A percentile compares a stretch with the other conserved stretches of the same genome.
phyloP scores from a whole-genome alignment of 92 coral and sea anemone species.

The Epizoanthus stellaris region DNA sequence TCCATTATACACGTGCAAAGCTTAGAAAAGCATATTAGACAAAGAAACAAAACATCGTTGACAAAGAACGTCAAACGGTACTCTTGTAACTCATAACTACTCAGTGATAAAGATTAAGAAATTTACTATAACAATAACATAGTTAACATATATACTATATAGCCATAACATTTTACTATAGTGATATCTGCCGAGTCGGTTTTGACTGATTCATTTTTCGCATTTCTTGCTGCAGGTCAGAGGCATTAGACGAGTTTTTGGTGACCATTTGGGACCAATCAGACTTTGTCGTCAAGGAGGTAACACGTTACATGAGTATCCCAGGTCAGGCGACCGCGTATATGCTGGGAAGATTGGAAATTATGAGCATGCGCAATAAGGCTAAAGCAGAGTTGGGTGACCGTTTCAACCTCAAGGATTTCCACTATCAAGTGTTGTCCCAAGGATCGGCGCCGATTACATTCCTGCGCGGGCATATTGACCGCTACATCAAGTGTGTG shows the following conservation, averaged over 20 bases:
- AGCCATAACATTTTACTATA: background rate
- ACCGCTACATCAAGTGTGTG: slow-evolving; percentile 79
- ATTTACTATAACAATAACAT: too few relatives aligned
- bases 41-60: too few relatives aligned
- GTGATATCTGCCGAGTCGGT: background rate
- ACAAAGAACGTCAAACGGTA: too few relatives aligned
- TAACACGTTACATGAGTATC: slow-evolving; percentile 96
- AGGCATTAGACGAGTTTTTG: slow-evolving; percentile 76
- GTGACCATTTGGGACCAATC: slow-evolving; percentile 87
- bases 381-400: slow-evolving; percentile 77
- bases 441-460: slow-evolving; percentile 95
- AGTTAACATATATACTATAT: background rate
- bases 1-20: too few relatives aligned
- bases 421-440: slow-evolving; percentile 93
- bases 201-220: background rate
- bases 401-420: slow-evolving; percentile 75
- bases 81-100: too few relatives aligned
- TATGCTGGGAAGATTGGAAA: slow-evolving; percentile 94
- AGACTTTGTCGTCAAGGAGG: slow-evolving; percentile 92
- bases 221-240: slow-evolving; percentile 54
- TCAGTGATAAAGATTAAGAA: background rate
- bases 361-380: slow-evolving; percentile 80
- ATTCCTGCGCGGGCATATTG: slow-evolving; percentile 77
- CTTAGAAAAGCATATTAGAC: too few relatives aligned
- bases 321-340: slow-evolving; percentile 99